Evolutionary conservation across 1,140 invertebrate genomes (phyloP).

Genomic region (Arion vulgaris): DNA sequence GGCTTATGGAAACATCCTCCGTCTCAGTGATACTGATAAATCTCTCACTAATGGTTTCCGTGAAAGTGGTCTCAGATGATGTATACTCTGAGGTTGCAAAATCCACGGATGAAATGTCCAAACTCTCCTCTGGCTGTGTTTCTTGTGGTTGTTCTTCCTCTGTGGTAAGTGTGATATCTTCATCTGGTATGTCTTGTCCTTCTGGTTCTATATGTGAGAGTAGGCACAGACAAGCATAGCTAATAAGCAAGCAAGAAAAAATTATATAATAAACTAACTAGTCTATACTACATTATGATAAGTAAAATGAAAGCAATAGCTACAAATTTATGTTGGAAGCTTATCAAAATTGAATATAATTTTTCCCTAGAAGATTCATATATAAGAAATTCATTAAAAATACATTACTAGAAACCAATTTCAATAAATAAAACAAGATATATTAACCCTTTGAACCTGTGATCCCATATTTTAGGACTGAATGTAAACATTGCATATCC

Average conservation of each 20-base stretch:
- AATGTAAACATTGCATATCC: too few relatives aligned
- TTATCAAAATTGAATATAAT: too few relatives aligned
- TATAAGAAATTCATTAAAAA: too few relatives aligned
- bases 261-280: neutral
- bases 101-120: slow-evolving; percentile 9
- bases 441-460: too few relatives aligned
- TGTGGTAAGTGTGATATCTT: neutral
- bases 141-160: slow-evolving; percentile 12
- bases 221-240: neutral
- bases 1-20: slow-evolving; percentile 62
- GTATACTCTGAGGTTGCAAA: slow-evolving; percentile 45
- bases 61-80: slow-evolving; percentile 52
- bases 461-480: too few relatives aligned
- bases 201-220: slow-evolving; percentile 37
- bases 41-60: slow-evolving; percentile 57
- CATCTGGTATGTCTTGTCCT: slow-evolving; percentile 53
- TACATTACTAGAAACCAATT: too few relatives aligned
- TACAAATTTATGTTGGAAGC: too few relatives aligned
- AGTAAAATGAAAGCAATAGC: too few relatives aligned
- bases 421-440: too few relatives aligned
- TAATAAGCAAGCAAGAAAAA: neutral
- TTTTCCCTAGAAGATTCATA: too few relatives aligned
- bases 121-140: slow-evolving; percentile 27
- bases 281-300: too few relatives aligned
- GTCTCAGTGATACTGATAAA: slow-evolving; percentile 60